Percentiles rank a stretch among this genome's conserved stretches.
These are phyloP conservation scores for Lagenorhynchus albirostris DNA, from an alignment of 2,113 vertebrate species.

Conservation along the genomic window DNA sequence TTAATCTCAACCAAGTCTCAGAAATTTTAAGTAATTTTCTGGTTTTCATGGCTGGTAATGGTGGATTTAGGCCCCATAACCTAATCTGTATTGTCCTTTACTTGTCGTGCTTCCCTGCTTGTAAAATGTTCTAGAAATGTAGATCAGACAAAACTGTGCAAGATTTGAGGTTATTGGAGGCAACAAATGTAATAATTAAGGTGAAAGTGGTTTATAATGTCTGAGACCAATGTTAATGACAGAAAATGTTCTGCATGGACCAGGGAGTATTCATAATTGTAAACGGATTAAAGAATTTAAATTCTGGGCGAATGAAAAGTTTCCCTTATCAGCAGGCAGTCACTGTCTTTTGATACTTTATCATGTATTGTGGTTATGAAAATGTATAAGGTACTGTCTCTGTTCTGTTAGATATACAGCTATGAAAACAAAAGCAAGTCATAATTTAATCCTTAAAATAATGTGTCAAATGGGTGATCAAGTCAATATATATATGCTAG, in stretches of 20 bases:
- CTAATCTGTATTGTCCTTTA: background rate
- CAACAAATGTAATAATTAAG: background rate
- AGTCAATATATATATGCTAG: background rate
- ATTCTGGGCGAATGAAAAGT: background rate
- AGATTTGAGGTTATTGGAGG: background rate
- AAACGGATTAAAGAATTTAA: background rate
- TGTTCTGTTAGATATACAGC: background rate
- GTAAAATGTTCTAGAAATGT: background rate
- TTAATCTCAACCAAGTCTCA: background rate
- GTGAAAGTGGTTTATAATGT: background rate
- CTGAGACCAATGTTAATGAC: background rate
- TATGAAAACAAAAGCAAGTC: background rate
- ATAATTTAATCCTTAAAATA: background rate
- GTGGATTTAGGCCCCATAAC: background rate
- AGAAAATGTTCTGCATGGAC: background rate
- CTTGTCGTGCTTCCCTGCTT: background rate
- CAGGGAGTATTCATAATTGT: background rate
- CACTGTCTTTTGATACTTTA: background rate
- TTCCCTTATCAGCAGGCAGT: background rate
- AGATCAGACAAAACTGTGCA: background rate
- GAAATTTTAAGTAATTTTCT: constrained; percentile 2
- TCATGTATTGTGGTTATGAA: background rate
- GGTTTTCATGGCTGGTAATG: background rate
- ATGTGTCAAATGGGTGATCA: background rate
- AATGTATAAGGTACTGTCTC: background rate